These are phyloP conservation scores for Ara ararauna DNA, from an alignment of 2,797 vertebrate genomes.

Conservation along the genomic window DNA sequence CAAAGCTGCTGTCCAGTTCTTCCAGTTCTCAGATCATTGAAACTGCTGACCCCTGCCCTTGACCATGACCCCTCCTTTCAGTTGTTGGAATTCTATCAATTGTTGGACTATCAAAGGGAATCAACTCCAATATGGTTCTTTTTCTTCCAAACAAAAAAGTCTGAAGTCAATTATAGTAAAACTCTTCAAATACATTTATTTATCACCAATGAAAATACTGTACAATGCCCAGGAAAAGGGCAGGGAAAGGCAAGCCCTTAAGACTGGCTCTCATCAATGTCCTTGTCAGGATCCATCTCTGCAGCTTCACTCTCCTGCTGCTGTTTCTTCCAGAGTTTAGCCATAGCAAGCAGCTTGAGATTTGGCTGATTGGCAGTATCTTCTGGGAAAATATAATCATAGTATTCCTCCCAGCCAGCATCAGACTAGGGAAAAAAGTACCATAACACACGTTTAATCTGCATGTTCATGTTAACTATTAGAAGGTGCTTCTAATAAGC, in stretches of 20 bases:
- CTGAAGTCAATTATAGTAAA: conserved; percentile 15
- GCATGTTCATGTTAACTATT: fast-evolving
- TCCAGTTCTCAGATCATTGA: not conserved
- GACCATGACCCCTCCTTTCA: not conserved
- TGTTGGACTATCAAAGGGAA: not conserved
- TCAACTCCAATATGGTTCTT: fast-evolving
- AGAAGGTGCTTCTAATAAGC: not conserved
- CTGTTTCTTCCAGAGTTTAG: conserved; percentile 98
- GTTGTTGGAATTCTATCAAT: not conserved
- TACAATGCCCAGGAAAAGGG: conserved; percentile 33
- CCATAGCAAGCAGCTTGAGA: conserved; percentile 97
- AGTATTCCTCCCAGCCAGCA: conserved; percentile 98
- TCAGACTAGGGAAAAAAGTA: conserved; percentile 84
- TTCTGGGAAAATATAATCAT: conserved; percentile 98
- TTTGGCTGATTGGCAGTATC: conserved; percentile 98
- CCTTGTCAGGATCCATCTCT: conserved; percentile 74
- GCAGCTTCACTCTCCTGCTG: conserved; percentile 83
- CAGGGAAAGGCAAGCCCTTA: not conserved
- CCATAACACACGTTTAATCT: not conserved
- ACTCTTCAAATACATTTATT: conserved; percentile 58
- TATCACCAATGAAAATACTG: conserved; percentile 45
- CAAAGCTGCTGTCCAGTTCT: not conserved
- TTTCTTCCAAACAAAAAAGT: not conserved
- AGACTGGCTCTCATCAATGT: conserved; percentile 73
- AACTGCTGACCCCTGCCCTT: not conserved